Base-by-base conservation (phyloP, 2,113 vertebrate species). In the Genyomyrus donnyi region DNA sequence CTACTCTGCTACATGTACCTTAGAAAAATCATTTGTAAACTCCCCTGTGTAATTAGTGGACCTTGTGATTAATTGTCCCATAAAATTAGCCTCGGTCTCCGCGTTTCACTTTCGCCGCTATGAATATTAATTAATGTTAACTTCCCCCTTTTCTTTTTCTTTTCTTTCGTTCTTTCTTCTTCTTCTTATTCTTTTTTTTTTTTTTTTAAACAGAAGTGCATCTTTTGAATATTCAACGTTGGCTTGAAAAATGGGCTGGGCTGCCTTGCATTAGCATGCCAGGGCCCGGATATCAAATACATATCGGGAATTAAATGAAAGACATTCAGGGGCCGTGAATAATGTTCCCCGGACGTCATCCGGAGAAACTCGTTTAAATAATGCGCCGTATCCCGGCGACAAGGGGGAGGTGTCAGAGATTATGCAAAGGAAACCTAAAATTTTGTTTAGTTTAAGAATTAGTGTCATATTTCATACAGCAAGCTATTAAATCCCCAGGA, bases 71-170 rank as follows among this genome's bases (percentile, higher is more conserved):
- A 99, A 99, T 99, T 98, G 97, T 98, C 97, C 97, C 97, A 98
- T 98, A 98, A 99, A 99, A 99, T 99, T 99, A 99, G 98, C 97
- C 95, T 97, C 94, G 97, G 97, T 97, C 97, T 97, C 96, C 96
- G 96, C 97, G 99, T 99, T 85, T 98, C 98, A 98, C 98, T 98
- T 96, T 98, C 97, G 98, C 96, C 95, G 97, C 97, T 97, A 96
- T 95, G 97, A 98, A 98, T 99, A 99, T 99, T 99, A 99, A 99
- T 99, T 99, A 98, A 99, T 97, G 97, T 98, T 98, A 99, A 98
- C 97, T 96, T 97, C 92, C 93, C 92, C 90, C 84, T 90, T 92
- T 70, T 70, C 84, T 90, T 92, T 66, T 70, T 70, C 62, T 70
- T 31, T 66, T 58, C 21, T 11, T 66, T 27, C n/a, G 0, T 66